Percentiles rank a stretch among this genome's conserved stretches.
Evolutionary conservation across 2,888 invertebrate species (phyloP).

Genomic region (Machimus rusticus): DNA sequence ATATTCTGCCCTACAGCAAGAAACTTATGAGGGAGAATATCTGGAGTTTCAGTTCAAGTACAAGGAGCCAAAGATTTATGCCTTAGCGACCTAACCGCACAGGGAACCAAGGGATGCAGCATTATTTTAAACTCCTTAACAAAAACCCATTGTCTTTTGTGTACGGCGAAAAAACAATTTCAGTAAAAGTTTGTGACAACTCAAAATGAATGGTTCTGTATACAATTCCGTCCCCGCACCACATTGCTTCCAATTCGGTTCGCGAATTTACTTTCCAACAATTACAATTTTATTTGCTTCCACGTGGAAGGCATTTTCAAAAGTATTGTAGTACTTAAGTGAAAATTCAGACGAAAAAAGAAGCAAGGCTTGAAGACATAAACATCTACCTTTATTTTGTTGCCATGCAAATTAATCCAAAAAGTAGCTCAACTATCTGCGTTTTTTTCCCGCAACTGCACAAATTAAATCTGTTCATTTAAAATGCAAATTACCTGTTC

Average conservation of each 20-base stretch:
- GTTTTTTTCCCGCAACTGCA: no score
- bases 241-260: neutral
- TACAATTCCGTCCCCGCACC: neutral
- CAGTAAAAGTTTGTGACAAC: neutral
- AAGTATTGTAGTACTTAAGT: neutral
- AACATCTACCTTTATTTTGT: neutral
- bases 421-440: neutral
- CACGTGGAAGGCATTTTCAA: neutral
- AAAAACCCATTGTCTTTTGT: neutral
- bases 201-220: neutral
- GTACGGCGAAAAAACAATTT: neutral
- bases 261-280: neutral
- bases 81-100: neutral
- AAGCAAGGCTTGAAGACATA: neutral
- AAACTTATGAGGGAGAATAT: neutral
- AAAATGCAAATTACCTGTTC: no score
- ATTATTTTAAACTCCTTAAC: neutral
- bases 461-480: no score
- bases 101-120: neutral
- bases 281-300: neutral
- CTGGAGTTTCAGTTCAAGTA: neutral
- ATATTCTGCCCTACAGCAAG: neutral
- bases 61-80: neutral
- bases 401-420: neutral
- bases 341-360: neutral